Evolutionary conservation across 2,888 invertebrate species (phyloP).

Genomic region (Rhimphoctona megacephalus): DNA sequence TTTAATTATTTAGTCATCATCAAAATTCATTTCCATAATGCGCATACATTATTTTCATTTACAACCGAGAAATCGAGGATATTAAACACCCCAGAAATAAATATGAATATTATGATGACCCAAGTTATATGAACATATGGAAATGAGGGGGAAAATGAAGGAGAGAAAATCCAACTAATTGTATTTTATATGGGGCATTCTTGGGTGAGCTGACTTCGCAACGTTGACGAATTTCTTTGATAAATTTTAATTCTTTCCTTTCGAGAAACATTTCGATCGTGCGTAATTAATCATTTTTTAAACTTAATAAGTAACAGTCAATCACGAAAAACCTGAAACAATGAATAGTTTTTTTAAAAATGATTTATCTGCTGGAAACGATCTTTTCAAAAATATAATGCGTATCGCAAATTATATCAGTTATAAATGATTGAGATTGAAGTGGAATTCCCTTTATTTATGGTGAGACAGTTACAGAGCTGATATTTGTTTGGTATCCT

Average conservation of each 20-base stretch:
- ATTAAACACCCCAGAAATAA: slow-evolving; percentile 60
- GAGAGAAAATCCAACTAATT: background rate
- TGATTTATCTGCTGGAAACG: background rate
- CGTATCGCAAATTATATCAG: background rate
- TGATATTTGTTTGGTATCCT: slow-evolving; percentile 17
- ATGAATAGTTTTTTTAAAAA: background rate
- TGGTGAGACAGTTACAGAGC: background rate
- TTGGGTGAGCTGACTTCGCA: background rate
- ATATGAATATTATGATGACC: slow-evolving; percentile 50
- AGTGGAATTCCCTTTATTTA: background rate
- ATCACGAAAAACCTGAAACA: background rate
- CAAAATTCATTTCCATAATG: slow-evolving; percentile 25
- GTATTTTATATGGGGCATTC: background rate
- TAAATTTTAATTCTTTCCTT: background rate
- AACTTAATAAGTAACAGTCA: background rate
- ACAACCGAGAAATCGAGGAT: slow-evolving; percentile 49
- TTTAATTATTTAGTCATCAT: slow-evolving; percentile 40
- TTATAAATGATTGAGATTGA: background rate
- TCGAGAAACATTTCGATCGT: background rate
- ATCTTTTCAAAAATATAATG: background rate
- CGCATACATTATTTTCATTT: slow-evolving; percentile 45
- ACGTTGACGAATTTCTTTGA: background rate
- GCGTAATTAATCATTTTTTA: background rate
- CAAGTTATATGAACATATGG: slow-evolving; percentile 31
- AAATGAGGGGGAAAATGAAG: background rate